Evolutionary conservation across 2,797 vertebrate genomes (phyloP).

Genomic region (Gallinago solitaria): DNA sequence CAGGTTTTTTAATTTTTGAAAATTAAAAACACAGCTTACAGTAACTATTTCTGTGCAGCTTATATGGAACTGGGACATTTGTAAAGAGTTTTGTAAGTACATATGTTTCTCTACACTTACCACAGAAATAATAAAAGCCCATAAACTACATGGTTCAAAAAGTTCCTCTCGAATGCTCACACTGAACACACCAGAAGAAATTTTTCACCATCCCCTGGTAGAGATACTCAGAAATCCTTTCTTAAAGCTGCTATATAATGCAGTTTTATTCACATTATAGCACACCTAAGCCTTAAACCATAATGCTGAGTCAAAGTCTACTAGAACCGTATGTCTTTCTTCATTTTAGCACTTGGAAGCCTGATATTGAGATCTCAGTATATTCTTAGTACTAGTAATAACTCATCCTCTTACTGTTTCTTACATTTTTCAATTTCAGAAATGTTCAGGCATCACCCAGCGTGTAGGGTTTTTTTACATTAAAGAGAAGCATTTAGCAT

Average conservation of each 20-base stretch:
- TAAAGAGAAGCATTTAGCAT: conserved; percentile 26
- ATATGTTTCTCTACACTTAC: neutral
- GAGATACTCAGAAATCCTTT: conserved; percentile 4
- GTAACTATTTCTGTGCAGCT: neutral
- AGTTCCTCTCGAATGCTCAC: conserved; percentile 10
- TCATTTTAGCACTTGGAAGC: neutral
- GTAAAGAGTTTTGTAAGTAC: neutral
- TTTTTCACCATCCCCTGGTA: neutral
- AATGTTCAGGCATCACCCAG: neutral
- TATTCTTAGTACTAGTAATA: neutral
- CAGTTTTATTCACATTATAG: neutral
- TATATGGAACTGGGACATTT: neutral
- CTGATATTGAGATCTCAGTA: neutral
- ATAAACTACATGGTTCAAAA: conserved; percentile 13
- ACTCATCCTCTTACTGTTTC: neutral
- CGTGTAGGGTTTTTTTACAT: neutral
- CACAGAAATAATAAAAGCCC: conserved; percentile 36
- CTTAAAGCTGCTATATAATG: neutral
- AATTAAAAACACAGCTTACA: neutral
- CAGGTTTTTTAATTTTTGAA: neutral
- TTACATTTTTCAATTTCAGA: conserved; percentile 21
- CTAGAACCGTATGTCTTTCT: neutral
- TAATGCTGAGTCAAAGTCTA: neutral
- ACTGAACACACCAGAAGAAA: neutral
- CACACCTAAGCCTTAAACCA: neutral